Percentiles rank a stretch among this genome's conserved stretches.
phyloP scores from a whole-genome alignment of 1,140 invertebrate species.

The Pseudobourletiella spinata region DNA sequence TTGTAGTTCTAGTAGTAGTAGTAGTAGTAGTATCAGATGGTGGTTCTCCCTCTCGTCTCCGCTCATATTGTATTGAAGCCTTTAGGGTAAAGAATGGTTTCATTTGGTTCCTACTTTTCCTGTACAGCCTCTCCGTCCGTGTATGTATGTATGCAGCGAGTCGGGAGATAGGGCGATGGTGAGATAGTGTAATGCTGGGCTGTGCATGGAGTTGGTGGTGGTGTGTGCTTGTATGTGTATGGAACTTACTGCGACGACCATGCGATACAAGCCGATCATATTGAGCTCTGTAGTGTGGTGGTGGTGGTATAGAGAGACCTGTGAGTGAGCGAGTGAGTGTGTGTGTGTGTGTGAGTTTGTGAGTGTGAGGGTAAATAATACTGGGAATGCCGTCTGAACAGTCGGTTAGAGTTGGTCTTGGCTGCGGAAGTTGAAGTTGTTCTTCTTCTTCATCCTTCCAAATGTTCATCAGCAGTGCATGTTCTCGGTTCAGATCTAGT shows the following conservation, averaged over 20 bases:
- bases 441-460: neutral
- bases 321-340: too few species aligned
- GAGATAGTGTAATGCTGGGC: neutral
- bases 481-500: too few species aligned
- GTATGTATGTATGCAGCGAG: neutral
- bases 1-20: too few species aligned
- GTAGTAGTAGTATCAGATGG: too few species aligned
- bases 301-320: too few species aligned
- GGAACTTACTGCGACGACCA: too few species aligned
- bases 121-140: neutral
- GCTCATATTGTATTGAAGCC: slow-evolving; percentile 1
- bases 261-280: too few species aligned
- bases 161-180: neutral
- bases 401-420: slow-evolving; percentile 1
- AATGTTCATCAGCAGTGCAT: too few species aligned
- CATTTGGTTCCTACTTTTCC: slow-evolving; percentile 1
- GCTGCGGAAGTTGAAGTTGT: neutral
- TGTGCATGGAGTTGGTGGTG: neutral
- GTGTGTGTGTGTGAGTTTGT: neutral
- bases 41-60: too few species aligned
- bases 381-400: neutral
- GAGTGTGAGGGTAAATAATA: neutral
- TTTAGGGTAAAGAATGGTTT: slow-evolving; percentile 2
- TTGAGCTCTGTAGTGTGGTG: too few species aligned
- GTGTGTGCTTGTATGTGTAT: neutral